Evolutionary conservation across 2,797 vertebrate genomes (phyloP), one percentile per base, ranked within the genome.

Genomic region (Pempheris klunzingeri): DNA sequence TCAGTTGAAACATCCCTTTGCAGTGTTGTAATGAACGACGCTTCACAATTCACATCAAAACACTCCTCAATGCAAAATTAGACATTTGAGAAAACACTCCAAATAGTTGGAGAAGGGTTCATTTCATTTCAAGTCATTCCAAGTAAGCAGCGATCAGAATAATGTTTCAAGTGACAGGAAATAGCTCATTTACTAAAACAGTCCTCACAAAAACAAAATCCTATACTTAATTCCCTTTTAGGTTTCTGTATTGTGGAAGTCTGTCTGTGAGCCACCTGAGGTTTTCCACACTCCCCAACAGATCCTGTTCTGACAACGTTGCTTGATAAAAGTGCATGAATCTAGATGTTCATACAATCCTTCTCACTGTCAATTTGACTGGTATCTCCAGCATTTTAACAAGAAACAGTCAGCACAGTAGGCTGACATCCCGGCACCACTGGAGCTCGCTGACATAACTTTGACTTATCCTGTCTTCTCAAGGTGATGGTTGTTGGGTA

Each of bases 381-480:
- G 44, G 39, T 59, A 58, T 52, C 57, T 52, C 34, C 26, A 63
- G 68, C 47, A 30, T 55, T 46, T 77, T 55, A 80, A 60, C 65
- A 81, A 78, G 68, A 74, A 10, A 2, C 78, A 50, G 32, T 59
- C 43, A 60, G 70, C 36, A 53, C 46, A 78, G 63, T 58, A 32
- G 17, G 49, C 69, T 54, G 64, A 73, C 49, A 70, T 30, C 59
- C 63, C 36, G 18, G 44, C 41, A 44, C 65, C 22, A 7, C 70
- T 36, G 32, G n/a, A 41, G 44, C 58, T 70, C 17, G 13, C 64
- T 66, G 36, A 71, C 59, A 26, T 66, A 7, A 34, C 67, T 62
- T 73, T 74, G 58, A 76, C 69, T 74, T 49, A 36, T 81, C 32
- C 50, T 52, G 59, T 72, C 63, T 39, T 34, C 64, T 57, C 24